phyloP scores from a whole-genome alignment of 30 jellyfish, hydroid and myxozoan species.

The Aurelia aurita region DNA sequence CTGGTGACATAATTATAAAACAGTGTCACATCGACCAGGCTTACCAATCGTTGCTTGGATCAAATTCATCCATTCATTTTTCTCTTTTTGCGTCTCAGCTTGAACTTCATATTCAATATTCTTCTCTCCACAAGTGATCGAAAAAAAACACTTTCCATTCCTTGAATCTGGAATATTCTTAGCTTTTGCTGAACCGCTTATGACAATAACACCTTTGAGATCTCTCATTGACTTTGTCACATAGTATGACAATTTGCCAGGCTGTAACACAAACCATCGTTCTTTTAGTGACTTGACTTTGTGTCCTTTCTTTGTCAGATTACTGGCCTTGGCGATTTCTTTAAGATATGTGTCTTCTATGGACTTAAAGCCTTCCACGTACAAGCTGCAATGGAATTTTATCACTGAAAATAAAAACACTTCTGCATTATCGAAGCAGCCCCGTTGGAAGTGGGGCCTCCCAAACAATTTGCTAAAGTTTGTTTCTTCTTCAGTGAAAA shows the following conservation, averaged over 20 bases:
- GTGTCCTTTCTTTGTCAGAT: conserved; percentile 91
- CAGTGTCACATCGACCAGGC: not conserved
- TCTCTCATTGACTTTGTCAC: conserved; percentile 69
- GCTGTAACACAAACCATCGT: conserved; percentile 92
- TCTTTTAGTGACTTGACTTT: conserved; percentile 94
- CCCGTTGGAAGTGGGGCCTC: no score
- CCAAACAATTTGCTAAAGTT: no score
- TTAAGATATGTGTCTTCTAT: conserved; percentile 51
- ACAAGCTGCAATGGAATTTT: conserved; percentile 56
- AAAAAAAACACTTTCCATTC: conserved; percentile 75
- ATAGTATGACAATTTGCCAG: conserved; percentile 74
- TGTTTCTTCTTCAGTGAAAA: no score
- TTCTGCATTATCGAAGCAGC: no score
- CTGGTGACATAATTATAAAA: no score
- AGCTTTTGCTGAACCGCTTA: conserved; percentile 55
- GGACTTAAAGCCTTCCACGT: conserved; percentile 84
- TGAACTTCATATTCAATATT: conserved; percentile 80
- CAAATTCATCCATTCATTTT: conserved; percentile 92
- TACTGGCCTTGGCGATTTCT: conserved; percentile 85
- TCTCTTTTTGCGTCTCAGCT: conserved; percentile 85
- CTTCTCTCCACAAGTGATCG: conserved; percentile 89
- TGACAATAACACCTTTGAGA: conserved; percentile 77
- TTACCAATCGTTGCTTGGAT: conserved; percentile 89
- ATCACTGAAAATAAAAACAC: no score
- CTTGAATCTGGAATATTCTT: conserved; percentile 75